Evolutionary conservation across 2,113 vertebrate species (phyloP).

Genomic region (Neolamprologus longior): DNA sequence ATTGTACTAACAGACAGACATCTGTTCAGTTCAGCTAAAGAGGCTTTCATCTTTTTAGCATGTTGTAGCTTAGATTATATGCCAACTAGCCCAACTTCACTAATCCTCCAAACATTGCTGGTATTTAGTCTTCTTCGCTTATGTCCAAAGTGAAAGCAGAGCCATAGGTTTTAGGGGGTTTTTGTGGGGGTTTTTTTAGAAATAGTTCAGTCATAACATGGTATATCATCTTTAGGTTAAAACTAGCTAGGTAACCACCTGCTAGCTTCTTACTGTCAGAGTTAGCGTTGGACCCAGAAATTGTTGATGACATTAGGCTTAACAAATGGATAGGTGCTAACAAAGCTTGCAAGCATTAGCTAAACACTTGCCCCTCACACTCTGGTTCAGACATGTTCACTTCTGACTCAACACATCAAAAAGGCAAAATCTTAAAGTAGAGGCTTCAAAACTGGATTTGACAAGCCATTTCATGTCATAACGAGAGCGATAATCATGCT

Average conservation of each 20-base stretch:
- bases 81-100: background rate
- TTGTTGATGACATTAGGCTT: background rate
- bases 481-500: background rate
- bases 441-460: background rate
- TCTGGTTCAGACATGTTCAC: background rate
- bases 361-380: background rate
- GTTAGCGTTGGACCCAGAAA: background rate
- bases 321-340: background rate
- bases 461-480: background rate
- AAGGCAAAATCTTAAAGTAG: background rate
- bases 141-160: background rate
- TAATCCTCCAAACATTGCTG: background rate
- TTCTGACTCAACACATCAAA: background rate
- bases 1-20: background rate
- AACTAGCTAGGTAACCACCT: background rate
- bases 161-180: background rate
- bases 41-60: background rate
- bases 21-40: background rate
- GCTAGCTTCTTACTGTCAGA: background rate
- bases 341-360: background rate
- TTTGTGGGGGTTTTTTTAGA: rapidly evolving
- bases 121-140: background rate
- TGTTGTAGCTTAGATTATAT: background rate
- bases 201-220: background rate
- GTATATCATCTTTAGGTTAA: background rate